Evolutionary conservation across 1,140 invertebrate genomes (phyloP).

Genomic region (Pararge aegeria): DNA sequence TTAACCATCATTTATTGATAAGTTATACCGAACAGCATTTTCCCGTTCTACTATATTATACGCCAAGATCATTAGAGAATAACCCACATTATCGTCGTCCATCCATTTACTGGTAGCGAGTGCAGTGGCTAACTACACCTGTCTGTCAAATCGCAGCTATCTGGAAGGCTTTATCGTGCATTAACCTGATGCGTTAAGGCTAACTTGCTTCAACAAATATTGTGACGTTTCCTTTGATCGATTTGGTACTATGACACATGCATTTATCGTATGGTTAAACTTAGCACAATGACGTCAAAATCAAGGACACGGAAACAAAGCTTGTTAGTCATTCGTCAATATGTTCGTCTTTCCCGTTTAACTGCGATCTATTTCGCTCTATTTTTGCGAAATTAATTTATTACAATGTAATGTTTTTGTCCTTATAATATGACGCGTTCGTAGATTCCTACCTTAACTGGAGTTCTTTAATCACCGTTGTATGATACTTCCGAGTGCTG

Average conservation of each 20-base stretch:
- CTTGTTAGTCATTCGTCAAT: neutral
- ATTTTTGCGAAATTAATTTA: neutral
- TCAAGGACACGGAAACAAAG: neutral
- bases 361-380: neutral
- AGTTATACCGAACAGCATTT: neutral
- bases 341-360: neutral
- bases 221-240: constrained; percentile 6
- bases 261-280: neutral
- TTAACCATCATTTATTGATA: neutral
- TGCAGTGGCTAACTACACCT: constrained; percentile 60
- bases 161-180: constrained; percentile 57
- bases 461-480: no score
- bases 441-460: neutral
- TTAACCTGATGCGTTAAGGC: constrained; percentile 28
- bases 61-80: constrained; percentile 7
- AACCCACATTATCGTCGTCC: constrained; percentile 43
- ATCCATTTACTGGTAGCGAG: constrained; percentile 55
- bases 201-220: constrained; percentile 18
- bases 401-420: neutral
- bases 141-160: constrained; percentile 61
- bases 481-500: no score
- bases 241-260: neutral
- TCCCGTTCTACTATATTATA: neutral
- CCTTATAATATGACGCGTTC: neutral
- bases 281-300: neutral